Evolutionary conservation across 2,888 invertebrate genomes (phyloP), one percentile per base, ranked within the genome.

Genomic region (Trissonchulus latispiculum): DNA sequence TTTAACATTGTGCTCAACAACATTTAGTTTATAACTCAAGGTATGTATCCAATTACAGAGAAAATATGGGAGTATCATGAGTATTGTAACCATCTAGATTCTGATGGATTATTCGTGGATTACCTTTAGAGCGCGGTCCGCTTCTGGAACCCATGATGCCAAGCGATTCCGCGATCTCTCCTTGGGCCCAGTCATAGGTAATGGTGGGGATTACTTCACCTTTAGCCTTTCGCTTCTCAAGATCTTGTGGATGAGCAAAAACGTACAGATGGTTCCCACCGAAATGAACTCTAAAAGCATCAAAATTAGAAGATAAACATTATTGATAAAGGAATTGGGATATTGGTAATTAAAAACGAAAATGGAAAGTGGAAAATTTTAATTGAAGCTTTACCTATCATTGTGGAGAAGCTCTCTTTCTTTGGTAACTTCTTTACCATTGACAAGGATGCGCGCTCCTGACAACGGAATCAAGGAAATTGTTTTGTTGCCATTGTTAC

Each of bases 251-350:
- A 77, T 86, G 84, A 48, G 84, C 83, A 79, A 86, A 87, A 1
- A 87, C 85, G 81, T 86, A 88, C 69, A 87, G 80, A 79, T 87
- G 87, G 35, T 86, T 86, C 23, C 86, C 85, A 15, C 87, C 87
- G 78, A 88, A 86, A 74, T 87, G 79, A 28, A 87, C 78, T 76
- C 86, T 85, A 77, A 32, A 78, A 74, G n/a, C n/a, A n/a, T n/a
- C n/a, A n/a, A n/a, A n/a, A n/a, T n/a, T n/a, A n/a, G n/a, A n/a
- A n/a, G n/a, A n/a, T n/a, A n/a, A n/a, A n/a, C n/a, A n/a, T n/a
- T n/a, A n/a, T n/a, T n/a, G n/a, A n/a, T n/a, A n/a, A n/a, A n/a
- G n/a, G n/a, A n/a, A n/a, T n/a, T n/a, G n/a, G n/a, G n/a, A n/a
- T n/a, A n/a, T n/a, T n/a, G n/a, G n/a, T n/a, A n/a, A n/a, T n/a